These are phyloP conservation scores for Eudyptes chrysolophus DNA, from an alignment of 2,113 vertebrate genomes.

Conservation along the genomic window DNA sequence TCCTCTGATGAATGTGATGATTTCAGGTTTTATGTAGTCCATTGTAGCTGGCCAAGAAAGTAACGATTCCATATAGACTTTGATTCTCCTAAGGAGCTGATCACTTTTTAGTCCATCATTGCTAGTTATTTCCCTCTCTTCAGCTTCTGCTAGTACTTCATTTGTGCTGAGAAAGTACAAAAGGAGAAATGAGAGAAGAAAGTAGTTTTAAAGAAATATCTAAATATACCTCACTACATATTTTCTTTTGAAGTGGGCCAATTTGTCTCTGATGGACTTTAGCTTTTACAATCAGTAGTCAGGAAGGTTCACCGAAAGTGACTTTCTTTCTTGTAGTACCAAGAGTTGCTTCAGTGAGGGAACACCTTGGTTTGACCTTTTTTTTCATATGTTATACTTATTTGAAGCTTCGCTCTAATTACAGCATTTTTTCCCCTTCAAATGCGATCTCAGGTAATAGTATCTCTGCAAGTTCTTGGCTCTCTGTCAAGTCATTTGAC, in stretches of 20 bases:
- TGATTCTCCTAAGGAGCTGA: not conserved
- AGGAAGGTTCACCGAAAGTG: not conserved
- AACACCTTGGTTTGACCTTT: conserved; percentile 33
- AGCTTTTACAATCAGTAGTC: not conserved
- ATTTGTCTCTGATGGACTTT: not conserved
- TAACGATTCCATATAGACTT: not conserved
- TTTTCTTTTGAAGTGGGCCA: not conserved
- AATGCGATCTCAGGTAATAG: not conserved
- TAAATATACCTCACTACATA: not conserved
- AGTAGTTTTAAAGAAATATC: not conserved
- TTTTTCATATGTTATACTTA: conserved; percentile 11
- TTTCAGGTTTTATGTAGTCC: not conserved
- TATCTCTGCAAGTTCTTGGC: conserved; percentile 12
- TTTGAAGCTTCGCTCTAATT: conserved; percentile 19
- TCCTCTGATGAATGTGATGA: not conserved
- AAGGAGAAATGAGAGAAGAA: not conserved
- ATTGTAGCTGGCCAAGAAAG: not conserved
- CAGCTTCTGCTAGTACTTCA: not conserved
- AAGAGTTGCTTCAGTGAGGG: not conserved
- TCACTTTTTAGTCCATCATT: not conserved
- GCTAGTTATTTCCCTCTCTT: not conserved
- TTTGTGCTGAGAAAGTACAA: not conserved
- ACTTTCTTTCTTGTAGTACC: not conserved
- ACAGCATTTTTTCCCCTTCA: conserved; percentile 2
- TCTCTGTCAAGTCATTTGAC: conserved; percentile 16